These are phyloP conservation scores for Diorhabda carinulata DNA, from an alignment of 1,140 invertebrate species.

Conservation along the genomic window DNA sequence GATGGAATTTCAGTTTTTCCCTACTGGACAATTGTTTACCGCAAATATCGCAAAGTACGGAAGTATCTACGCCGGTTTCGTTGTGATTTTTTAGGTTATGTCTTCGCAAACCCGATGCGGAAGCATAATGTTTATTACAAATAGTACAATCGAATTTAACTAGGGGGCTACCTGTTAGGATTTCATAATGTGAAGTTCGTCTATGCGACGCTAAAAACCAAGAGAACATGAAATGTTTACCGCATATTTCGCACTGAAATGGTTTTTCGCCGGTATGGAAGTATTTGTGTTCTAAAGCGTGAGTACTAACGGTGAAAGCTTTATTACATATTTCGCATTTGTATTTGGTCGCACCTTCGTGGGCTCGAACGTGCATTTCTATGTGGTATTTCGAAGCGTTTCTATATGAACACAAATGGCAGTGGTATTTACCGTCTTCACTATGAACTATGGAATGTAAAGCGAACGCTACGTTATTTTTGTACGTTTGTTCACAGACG, in stretches of 20 bases:
- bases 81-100: slow-evolving; percentile 44
- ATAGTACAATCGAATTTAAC: slow-evolving; percentile 44
- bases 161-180: slow-evolving; percentile 43
- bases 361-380: slow-evolving; percentile 45
- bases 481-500: slow-evolving; percentile 39
- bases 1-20: slow-evolving; percentile 68
- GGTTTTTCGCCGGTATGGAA: slow-evolving; percentile 59
- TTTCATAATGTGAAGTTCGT: slow-evolving; percentile 44
- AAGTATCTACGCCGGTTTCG: slow-evolving; percentile 34
- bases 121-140: slow-evolving; percentile 46
- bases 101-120: slow-evolving; percentile 40
- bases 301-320: slow-evolving; percentile 51
- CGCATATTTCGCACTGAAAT: slow-evolving; percentile 60
- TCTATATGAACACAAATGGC: slow-evolving; percentile 48
- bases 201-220: slow-evolving; percentile 44
- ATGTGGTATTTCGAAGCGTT: slow-evolving; percentile 49
- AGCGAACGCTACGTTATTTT: slow-evolving; percentile 38
- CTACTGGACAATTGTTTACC: slow-evolving; percentile 72
- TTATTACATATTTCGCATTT: slow-evolving; percentile 53
- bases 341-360: slow-evolving; percentile 50
- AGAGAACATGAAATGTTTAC: slow-evolving; percentile 49
- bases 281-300: slow-evolving; percentile 47
- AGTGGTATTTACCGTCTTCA: slow-evolving; percentile 44
- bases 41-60: slow-evolving; percentile 66
- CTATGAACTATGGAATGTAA: slow-evolving; percentile 43